Base-by-base conservation (phyloP, 2,113 vertebrate genomes). In the Dolichotis patagonum region DNA sequence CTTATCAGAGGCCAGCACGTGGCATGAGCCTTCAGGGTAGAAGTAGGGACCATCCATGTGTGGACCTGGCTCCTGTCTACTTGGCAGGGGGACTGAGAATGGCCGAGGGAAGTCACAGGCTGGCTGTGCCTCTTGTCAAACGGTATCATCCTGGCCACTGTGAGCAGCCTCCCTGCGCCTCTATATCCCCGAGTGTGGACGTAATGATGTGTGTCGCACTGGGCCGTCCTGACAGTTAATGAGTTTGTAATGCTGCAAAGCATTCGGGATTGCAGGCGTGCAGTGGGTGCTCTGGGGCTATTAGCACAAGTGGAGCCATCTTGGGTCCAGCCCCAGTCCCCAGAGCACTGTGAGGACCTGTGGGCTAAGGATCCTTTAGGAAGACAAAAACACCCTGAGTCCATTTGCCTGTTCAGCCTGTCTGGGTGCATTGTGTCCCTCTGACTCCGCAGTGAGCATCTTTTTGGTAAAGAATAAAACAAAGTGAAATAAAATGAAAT, bases 211-310 rank as follows among this genome's bases (percentile, higher is more conserved):
- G 11, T 2, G 35, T 24, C 24, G 16, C 89, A 5, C 0, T 3
- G n/a, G 7, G n/a, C 12, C 8, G 9, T 13, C 4, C 3, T 14
- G 26, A 60, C 3, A 7, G 7, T 12, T 17, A 7, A 7, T 0
- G 60, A 62, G 38, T 6, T 10, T 26, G 26, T 38, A 16, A 24
- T 19, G 46, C 0, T 7, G 9, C 32, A 26, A 46, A 75, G 67
- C 24, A 10, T 17, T 35, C 2, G 22, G 43, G 6, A 69, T 22
- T 8, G 35, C 13, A 14, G 32, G 56, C 2, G 0, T 16, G 0
- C 60, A 0, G 12, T 10, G 54, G 38, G 77, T 5, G 5, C 32
- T 62, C 78, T 13, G 8, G 9, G 22, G 49, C 30, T 22, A 17
- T 26, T 3, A 7, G 38, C 35, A n/a, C 65, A 60, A 5, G 10